Conservation (phyloP, 2,113 vertebrate species). For the Larimichthys crocea region DNA sequence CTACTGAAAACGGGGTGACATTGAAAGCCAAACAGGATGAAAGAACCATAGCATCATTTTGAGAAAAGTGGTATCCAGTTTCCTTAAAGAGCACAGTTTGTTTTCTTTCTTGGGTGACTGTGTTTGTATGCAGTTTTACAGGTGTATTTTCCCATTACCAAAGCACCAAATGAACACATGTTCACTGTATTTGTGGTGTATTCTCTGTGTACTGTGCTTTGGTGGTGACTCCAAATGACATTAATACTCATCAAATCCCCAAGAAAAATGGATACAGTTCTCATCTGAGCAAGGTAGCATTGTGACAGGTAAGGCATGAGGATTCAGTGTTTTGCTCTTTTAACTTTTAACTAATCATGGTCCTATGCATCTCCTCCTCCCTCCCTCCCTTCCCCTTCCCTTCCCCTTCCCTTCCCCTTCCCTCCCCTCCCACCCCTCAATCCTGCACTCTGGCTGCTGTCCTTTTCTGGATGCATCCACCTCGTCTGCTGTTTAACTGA, state of each 20-base stretch:
- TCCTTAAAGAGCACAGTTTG: constrained; percentile 48
- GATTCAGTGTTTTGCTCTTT: constrained; percentile 89
- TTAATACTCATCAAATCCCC: constrained; percentile 17
- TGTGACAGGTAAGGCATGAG: constrained; percentile 98
- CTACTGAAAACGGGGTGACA: constrained; percentile 66
- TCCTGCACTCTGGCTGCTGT: constrained; percentile 57
- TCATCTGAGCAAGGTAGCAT: constrained; percentile 90
- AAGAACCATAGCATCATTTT: constrained; percentile 68
- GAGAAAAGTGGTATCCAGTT: constrained; percentile 72
- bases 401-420: not conserved
- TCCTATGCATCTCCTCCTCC: constrained; percentile 61
- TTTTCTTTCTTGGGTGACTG: constrained; percentile 12
- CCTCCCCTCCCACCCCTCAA: constrained; percentile 29
- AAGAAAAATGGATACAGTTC: constrained; percentile 87
- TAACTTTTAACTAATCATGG: constrained; percentile 76
- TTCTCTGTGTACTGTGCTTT: constrained; percentile 30
- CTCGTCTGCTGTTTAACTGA: constrained; percentile 87
- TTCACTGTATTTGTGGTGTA: constrained; percentile 11
- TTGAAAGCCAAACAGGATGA: constrained; percentile 72
- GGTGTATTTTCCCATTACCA: constrained; percentile 9
- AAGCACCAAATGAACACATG: constrained; percentile 24
- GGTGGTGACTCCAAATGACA: constrained; percentile 8
- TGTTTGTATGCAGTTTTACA: constrained; percentile 18
- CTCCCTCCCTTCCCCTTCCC: not conserved
- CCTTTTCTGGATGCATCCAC: constrained; percentile 38